Base-by-base conservation (phyloP, 1,140 invertebrate genomes). In the Chymomyza costata region DNA sequence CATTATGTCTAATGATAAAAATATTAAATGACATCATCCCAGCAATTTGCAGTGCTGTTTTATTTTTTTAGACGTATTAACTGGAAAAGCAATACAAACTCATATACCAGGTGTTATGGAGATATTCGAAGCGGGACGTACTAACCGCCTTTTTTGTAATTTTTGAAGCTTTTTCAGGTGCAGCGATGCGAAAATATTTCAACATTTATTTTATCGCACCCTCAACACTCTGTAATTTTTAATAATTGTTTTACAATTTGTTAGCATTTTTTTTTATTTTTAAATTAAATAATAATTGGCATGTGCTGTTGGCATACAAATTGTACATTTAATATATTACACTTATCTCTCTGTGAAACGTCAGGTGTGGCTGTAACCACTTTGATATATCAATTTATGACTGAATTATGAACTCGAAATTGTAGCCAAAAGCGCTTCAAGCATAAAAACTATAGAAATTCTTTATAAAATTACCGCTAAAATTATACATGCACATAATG, bases 211-310 rank as follows among this genome's bases (percentile, higher is more conserved):
- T 68, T 63, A 69, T 66, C 63, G 37, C 31, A 11, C 5, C 31
- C 3, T 34, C 46, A 35, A 45, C 28, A 58, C 41, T 63, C 59
- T 73, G 63, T 78, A 68, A 80, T 73, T 80, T 55, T 60, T n/a
- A 80, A 80, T 78, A 78, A 78, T 78, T 78, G 73, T 68, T 80
- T 73, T 67, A 69, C 67, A 73, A 80, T 78, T 78, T 73, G 59
- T 46, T 45, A 34, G 40, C 35, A 19, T 48, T 41, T 37, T 15
- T 37, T 34, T 19, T 39, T 61, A 38, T 11, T n/a, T 31, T n/a
- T 63, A 58, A 59, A 62, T 66, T 71, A 59, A 68, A 50, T 47
- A 63, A 59, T 47, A 54, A 48, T 60, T 31, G 15, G 46, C 38
- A 37, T 15, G 53, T 52, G 63, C 54, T 78, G 52, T 45, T 60